Evolutionary conservation across 2,113 vertebrate species (phyloP).

Genomic region (Cebus imitator): DNA sequence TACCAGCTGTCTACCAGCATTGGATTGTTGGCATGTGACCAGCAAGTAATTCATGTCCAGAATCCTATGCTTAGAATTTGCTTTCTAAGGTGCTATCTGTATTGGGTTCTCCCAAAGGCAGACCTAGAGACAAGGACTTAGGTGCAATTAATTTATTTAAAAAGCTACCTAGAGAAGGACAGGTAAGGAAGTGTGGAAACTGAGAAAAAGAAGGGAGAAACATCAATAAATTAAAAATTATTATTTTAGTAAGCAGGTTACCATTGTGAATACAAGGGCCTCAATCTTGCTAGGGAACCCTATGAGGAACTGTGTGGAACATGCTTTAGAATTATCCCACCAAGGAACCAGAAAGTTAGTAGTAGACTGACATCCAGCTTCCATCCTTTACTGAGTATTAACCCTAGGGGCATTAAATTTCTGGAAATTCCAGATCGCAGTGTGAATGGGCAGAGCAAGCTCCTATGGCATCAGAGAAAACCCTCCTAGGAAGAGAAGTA

Average conservation of each 20-base stretch:
- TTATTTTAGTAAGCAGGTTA: neutral
- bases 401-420: neutral
- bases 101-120: neutral
- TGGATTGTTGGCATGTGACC: no score
- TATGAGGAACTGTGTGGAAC: neutral
- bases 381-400: neutral
- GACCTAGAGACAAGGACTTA: neutral
- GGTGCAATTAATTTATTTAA: neutral
- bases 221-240: neutral
- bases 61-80: neutral
- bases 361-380: neutral
- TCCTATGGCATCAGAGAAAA: neutral
- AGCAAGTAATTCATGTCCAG: neutral
- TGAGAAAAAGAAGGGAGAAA: neutral
- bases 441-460: neutral
- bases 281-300: neutral
- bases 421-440: no score
- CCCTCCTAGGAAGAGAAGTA: neutral
- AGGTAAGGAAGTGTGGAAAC: neutral
- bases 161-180: neutral
- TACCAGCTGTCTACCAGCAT: no score
- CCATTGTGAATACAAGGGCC: neutral
- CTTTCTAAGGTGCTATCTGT: neutral
- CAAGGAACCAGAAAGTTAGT: neutral
- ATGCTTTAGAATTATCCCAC: neutral